Percentiles rank a stretch among this genome's conserved stretches.
Evolutionary conservation across 2,888 invertebrate species (phyloP).

Genomic region (Saturnia japonica): DNA sequence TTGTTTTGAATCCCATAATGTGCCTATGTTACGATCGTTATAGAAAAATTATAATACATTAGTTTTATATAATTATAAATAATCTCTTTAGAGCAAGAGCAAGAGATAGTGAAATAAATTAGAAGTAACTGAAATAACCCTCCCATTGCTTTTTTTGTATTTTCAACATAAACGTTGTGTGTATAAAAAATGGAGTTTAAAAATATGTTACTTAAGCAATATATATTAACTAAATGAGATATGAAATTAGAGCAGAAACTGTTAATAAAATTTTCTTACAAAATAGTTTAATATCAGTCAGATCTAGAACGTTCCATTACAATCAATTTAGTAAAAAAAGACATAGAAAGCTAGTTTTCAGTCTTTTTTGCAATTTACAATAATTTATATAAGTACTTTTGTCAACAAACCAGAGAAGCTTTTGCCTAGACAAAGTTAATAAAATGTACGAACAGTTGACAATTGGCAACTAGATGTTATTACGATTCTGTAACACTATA

Average conservation of each 20-base stretch:
- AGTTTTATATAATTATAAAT: neutral
- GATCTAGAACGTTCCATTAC: neutral
- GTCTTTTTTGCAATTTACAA: too few relatives aligned
- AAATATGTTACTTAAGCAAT: neutral
- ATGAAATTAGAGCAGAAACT: neutral
- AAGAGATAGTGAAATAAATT: neutral
- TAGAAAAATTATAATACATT: neutral
- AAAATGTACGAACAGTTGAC: neutral
- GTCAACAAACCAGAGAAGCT: neutral
- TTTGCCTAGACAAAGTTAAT: neutral
- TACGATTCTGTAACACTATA: too few relatives aligned
- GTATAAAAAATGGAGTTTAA: neutral
- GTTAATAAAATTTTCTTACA: neutral
- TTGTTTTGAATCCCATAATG: constrained; percentile 3
- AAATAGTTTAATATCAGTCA: neutral
- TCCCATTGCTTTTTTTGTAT: neutral
- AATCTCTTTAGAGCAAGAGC: neutral
- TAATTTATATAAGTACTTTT: too few relatives aligned
- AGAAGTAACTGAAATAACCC: neutral
- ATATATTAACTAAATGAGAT: neutral
- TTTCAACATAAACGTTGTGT: neutral
- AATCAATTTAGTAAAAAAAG: neutral
- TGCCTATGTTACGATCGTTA: neutral
- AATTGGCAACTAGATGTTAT: neutral
- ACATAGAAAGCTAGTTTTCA: too few relatives aligned